phyloP scores from a whole-genome alignment of 2,113 vertebrate genomes.

The Bos indicus region DNA sequence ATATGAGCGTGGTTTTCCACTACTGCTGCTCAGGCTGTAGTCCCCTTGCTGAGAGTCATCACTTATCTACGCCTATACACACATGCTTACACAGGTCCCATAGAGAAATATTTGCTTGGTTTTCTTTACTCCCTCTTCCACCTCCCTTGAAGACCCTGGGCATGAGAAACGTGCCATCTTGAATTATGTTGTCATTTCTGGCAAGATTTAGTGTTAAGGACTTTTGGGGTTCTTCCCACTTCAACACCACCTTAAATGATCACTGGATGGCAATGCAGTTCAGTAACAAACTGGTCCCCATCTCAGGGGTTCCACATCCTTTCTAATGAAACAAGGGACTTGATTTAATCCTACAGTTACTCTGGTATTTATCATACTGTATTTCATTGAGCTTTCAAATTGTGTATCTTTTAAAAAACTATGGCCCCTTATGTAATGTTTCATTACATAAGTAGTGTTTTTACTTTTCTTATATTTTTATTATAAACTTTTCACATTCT shows the following conservation, averaged over 20 bases:
- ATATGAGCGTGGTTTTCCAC: constrained; percentile 62
- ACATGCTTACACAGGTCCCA: neutral
- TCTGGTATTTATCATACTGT: neutral
- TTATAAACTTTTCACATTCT: neutral
- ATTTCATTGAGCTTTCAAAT: neutral
- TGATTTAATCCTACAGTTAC: neutral
- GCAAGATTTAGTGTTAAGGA: neutral
- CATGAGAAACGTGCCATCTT: constrained; percentile 14
- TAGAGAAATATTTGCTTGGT: constrained; percentile 6
- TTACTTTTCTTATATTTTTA: neutral
- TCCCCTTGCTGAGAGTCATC: constrained; percentile 42
- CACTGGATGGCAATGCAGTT: neutral
- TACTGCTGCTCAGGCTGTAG: neutral
- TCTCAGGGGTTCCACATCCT: neutral
- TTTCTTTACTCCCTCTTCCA: constrained; percentile 27
- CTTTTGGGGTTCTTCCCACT: constrained; percentile 14
- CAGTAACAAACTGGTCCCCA: neutral
- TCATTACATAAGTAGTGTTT: neutral
- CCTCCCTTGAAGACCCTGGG: constrained; percentile 19
- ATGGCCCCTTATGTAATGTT: neutral
- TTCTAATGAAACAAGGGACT: neutral
- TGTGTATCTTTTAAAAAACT: neutral
- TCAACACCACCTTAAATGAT: neutral
- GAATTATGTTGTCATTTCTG: constrained; percentile 33
- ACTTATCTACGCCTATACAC: neutral